A percentile compares a stretch with the other conserved stretches of the same genome.
Conservation (phyloP, 1,140 invertebrate genomes). For the Mya arenaria region DNA sequence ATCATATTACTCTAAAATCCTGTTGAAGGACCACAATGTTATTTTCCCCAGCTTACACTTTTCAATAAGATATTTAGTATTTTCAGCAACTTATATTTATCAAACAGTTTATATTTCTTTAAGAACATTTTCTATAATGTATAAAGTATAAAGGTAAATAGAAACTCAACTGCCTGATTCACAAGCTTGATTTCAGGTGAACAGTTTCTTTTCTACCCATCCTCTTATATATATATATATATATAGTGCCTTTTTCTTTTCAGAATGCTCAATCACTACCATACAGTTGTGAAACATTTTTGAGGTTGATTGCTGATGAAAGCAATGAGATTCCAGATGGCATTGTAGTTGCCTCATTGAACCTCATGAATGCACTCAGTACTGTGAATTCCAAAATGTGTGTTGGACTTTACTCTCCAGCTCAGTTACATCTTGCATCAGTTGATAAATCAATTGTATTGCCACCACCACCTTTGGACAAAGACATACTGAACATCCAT, state of each 20-base stretch:
- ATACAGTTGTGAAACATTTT: neutral
- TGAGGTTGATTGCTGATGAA: neutral
- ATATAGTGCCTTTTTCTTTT: neutral
- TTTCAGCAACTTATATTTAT: neutral
- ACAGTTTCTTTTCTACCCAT: neutral
- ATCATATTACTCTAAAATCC: too few species aligned
- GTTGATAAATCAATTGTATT: neutral
- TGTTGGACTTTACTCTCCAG: neutral
- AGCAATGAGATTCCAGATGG: constrained; percentile 1
- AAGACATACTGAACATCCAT: neutral
- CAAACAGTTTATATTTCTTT: neutral
- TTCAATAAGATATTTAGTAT: too few species aligned
- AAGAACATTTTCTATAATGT: neutral
- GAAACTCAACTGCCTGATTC: constrained; percentile 2
- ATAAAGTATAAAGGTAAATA: neutral
- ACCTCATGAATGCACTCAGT: neutral
- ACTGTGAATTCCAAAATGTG: neutral
- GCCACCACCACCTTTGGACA: neutral
- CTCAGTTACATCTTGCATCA: neutral
- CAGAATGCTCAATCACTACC: neutral
- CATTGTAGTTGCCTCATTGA: neutral
- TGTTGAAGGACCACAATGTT: too few species aligned
- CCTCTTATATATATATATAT: too few species aligned
- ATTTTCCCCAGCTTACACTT: too few species aligned
- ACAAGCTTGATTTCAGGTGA: constrained; percentile 3